phyloP scores from a whole-genome alignment of 2,888 invertebrate species.

The Tortricodes alternella region DNA sequence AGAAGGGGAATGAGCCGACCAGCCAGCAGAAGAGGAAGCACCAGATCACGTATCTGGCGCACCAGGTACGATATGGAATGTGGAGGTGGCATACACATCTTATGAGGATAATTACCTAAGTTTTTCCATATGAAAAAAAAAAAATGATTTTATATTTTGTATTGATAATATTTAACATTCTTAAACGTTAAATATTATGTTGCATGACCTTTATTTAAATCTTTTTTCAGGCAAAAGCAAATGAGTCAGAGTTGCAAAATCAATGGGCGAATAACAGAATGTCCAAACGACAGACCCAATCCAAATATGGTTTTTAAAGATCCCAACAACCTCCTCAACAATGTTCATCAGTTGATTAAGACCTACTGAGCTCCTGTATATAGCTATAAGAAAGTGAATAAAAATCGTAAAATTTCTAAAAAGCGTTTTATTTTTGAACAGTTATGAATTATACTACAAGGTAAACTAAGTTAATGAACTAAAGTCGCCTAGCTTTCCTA shows the following conservation, averaged over 20 bases:
- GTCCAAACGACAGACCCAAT: slow-evolving; percentile 93
- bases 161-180: background rate
- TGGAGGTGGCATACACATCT: too few species aligned
- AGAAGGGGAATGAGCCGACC: slow-evolving; percentile 83
- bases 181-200: background rate
- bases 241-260: slow-evolving; percentile 96
- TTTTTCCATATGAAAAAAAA: too few species aligned
- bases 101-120: too few species aligned
- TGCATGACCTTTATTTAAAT: slow-evolving; percentile 19
- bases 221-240: slow-evolving; percentile 93
- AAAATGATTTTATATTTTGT: background rate
- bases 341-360: too few species aligned
- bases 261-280: slow-evolving; percentile 95
- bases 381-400: slow-evolving; percentile 31
- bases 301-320: slow-evolving; percentile 96
- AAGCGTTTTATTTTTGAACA: slow-evolving; percentile 12
- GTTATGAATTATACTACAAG: slow-evolving; percentile 22
- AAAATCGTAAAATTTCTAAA: slow-evolving; percentile 6
- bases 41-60: slow-evolving; percentile 97
- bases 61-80: slow-evolving; percentile 77
- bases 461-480: slow-evolving; percentile 51
- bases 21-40: slow-evolving; percentile 92
- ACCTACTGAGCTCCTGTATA: too few species aligned
- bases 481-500: slow-evolving; percentile 92
- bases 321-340: background rate